Evolutionary conservation across 2,797 vertebrate species (phyloP).

Genomic region (Cacajao melanocephalus): DNA sequence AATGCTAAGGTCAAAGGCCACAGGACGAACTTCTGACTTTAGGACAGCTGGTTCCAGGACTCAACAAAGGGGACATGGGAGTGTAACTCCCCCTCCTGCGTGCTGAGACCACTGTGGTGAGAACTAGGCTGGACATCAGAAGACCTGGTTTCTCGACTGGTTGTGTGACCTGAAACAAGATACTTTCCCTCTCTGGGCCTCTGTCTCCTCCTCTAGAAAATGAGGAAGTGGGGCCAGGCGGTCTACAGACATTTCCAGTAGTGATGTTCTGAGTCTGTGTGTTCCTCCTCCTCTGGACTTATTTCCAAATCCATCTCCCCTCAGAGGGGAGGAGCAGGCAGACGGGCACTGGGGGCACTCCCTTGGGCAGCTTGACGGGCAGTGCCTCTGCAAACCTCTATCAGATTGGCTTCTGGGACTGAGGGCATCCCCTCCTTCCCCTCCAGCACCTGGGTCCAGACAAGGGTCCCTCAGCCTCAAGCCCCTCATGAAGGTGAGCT

Average conservation of each 20-base stretch:
- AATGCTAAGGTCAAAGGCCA: background rate
- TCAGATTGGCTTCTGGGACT: background rate
- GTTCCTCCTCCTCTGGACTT: background rate
- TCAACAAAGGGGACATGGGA: background rate
- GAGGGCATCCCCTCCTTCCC: too few relatives aligned
- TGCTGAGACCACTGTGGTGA: background rate
- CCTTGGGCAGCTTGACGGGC: background rate
- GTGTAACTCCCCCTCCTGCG: background rate
- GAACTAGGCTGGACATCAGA: background rate
- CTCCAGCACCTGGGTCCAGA: background rate
- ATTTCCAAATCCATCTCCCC: background rate
- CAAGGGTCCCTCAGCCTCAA: background rate
- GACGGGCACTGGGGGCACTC: background rate
- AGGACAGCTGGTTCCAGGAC: background rate
- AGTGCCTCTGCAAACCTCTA: background rate
- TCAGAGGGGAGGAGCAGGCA: background rate
- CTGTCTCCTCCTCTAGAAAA: background rate
- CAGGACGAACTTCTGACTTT: background rate
- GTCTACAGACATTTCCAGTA: background rate
- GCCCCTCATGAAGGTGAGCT: background rate
- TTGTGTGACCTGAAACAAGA: background rate
- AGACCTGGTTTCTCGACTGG: background rate
- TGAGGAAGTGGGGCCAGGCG: background rate
- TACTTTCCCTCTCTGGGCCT: background rate
- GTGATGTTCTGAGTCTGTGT: background rate